These are phyloP conservation scores for Leptinotarsa lineolata DNA, from an alignment of 1,140 invertebrate genomes.

Conservation along the genomic window DNA sequence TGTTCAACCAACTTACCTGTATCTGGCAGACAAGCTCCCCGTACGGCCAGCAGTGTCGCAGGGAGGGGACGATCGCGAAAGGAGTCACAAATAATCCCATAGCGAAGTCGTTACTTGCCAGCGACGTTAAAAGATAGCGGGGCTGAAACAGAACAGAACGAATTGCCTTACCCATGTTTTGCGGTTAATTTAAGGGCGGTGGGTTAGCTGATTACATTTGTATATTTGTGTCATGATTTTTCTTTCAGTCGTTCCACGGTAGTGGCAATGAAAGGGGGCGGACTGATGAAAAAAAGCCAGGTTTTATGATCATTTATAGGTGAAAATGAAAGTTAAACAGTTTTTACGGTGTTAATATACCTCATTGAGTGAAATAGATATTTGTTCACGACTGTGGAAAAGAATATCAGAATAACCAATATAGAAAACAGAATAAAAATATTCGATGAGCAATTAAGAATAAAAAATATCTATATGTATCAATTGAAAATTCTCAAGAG, in stretches of 20 bases:
- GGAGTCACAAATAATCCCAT: slow-evolving; percentile 82
- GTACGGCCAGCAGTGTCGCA: slow-evolving; percentile 86
- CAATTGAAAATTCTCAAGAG: too few species aligned
- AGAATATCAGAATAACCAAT: neutral
- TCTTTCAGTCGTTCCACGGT: neutral
- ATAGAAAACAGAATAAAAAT: neutral
- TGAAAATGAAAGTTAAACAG: too few species aligned
- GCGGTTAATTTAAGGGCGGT: slow-evolving; percentile 15
- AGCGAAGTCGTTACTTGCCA: slow-evolving; percentile 82
- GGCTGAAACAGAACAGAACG: slow-evolving; percentile 65
- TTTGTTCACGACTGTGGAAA: too few species aligned
- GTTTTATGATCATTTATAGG: too few species aligned
- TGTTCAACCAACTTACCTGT: slow-evolving; percentile 66
- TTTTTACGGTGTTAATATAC: too few species aligned
- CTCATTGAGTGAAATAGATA: too few species aligned
- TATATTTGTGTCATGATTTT: slow-evolving; percentile 13
- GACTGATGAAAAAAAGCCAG: too few species aligned
- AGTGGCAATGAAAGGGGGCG: neutral
- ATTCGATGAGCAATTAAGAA: neutral
- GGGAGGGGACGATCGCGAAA: slow-evolving; percentile 77
- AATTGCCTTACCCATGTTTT: slow-evolving; percentile 19
- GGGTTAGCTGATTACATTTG: slow-evolving; percentile 24
- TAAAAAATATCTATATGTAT: too few species aligned
- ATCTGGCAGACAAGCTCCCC: slow-evolving; percentile 86
- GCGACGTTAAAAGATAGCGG: slow-evolving; percentile 78